phyloP scores from a whole-genome alignment of 1,140 invertebrate species.

The Drosophila watanabei region DNA sequence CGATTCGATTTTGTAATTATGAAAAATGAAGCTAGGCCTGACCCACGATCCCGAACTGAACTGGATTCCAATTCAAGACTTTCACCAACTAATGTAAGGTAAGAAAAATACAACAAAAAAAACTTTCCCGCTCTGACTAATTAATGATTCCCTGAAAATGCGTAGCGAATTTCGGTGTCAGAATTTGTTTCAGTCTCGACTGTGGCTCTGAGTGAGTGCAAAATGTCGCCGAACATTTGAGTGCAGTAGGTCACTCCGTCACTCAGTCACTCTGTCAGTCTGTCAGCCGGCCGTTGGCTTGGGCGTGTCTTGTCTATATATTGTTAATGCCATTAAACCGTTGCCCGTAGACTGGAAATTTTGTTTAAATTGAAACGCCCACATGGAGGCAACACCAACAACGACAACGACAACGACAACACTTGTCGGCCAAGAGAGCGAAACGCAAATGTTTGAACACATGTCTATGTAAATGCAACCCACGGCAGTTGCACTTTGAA shows the following conservation, averaged over 20 bases:
- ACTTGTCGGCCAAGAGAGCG: slow-evolving; percentile 53
- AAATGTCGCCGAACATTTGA: slow-evolving; percentile 56
- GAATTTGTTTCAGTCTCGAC: slow-evolving; percentile 44
- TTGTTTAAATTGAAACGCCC: slow-evolving; percentile 73
- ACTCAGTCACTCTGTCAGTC: slow-evolving; percentile 17
- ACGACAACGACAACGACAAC: slow-evolving; percentile 16
- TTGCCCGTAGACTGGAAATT: slow-evolving; percentile 69
- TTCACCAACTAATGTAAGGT: slow-evolving; percentile 46
- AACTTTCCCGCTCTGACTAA: slow-evolving; percentile 67
- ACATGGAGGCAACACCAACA: slow-evolving; percentile 42
- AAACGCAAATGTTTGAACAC: slow-evolving; percentile 65
- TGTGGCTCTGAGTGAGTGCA: slow-evolving; percentile 44
- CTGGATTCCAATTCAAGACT: slow-evolving; percentile 51
- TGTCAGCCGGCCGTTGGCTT: slow-evolving; percentile 21
- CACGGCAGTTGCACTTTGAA: slow-evolving; percentile 77
- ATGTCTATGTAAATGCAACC: slow-evolving; percentile 74
- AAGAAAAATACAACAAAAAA: slow-evolving; percentile 11
- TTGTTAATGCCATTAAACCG: slow-evolving; percentile 66
- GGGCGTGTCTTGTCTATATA: slow-evolving; percentile 57
- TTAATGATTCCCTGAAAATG: slow-evolving; percentile 72
- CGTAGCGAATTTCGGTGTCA: slow-evolving; percentile 73
- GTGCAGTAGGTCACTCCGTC: slow-evolving; percentile 69
- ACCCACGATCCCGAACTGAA: slow-evolving; percentile 30
- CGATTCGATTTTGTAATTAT: slow-evolving; percentile 57
- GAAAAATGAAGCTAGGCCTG: slow-evolving; percentile 58